These are phyloP conservation scores for Ictidomys tridecemlineatus DNA, from an alignment of 2,113 vertebrate species.

Conservation along the genomic window DNA sequence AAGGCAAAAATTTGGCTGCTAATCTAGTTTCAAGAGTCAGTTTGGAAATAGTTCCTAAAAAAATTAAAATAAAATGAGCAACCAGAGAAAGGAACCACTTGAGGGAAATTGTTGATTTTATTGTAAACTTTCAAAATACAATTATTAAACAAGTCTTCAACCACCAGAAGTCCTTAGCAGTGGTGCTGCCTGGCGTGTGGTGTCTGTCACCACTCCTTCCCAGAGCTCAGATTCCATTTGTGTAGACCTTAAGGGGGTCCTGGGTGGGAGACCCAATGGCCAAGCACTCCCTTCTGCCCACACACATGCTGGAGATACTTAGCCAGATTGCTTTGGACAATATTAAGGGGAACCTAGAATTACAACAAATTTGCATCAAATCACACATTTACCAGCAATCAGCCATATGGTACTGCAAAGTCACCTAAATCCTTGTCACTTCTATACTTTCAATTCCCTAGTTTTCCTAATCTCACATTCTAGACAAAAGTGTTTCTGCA, in stretches of 20 bases:
- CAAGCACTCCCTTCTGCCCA: accelerated
- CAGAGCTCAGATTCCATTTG: not conserved
- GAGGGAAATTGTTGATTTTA: not conserved
- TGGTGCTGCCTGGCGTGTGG: slow-evolving; percentile 14
- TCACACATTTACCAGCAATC: not conserved
- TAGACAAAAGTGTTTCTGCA: not conserved
- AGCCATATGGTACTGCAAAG: not conserved
- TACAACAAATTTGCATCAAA: not conserved
- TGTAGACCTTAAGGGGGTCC: not conserved
- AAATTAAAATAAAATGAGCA: not conserved
- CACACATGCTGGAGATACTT: accelerated
- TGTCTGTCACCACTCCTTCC: not conserved
- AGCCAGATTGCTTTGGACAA: not conserved
- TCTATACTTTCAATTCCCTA: not conserved
- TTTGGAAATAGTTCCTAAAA: slow-evolving; percentile 4
- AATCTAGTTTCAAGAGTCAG: too few species aligned
- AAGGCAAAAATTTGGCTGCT: too few species aligned
- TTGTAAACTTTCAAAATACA: slow-evolving; percentile 56
- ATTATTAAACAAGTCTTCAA: not conserved
- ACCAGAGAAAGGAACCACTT: not conserved
- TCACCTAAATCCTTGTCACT: not conserved
- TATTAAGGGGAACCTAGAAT: not conserved
- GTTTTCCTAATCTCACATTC: not conserved
- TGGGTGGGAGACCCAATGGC: not conserved
- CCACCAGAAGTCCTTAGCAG: not conserved